A percentile compares a stretch with the other conserved stretches of the same genome.
Conservation (phyloP, 2,113 vertebrate species). For the Ia io region DNA sequence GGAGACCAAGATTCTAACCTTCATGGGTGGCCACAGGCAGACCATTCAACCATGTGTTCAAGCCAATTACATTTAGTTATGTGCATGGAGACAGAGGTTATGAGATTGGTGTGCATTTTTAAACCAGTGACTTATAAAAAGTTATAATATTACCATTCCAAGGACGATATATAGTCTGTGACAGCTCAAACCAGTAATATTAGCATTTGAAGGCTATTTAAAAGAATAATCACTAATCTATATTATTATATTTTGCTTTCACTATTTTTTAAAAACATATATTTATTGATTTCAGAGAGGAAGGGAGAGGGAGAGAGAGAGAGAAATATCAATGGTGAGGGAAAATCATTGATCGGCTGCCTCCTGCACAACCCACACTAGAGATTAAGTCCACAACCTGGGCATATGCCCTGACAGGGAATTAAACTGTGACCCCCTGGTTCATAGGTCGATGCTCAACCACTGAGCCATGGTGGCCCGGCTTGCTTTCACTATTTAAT, state of each 20-base stretch:
- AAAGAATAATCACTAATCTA: constrained; percentile 23
- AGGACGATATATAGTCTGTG: background rate
- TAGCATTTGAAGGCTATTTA: constrained; percentile 2
- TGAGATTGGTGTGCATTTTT: background rate
- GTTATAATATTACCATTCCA: background rate
- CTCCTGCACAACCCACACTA: too few relatives aligned
- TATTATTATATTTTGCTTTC: background rate
- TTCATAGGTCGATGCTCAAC: too few relatives aligned
- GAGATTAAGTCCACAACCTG: too few relatives aligned
- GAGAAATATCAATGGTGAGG: too few relatives aligned
- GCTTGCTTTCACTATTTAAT: constrained; percentile 9
- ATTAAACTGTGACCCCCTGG: too few relatives aligned
- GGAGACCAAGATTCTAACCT: background rate
- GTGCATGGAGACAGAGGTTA: background rate
- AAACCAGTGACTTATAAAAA: background rate
- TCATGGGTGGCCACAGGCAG: background rate
- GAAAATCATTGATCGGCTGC: too few relatives aligned
- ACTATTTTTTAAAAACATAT: background rate
- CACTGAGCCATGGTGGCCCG: too few relatives aligned
- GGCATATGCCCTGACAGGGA: too few relatives aligned
- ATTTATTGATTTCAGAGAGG: too few relatives aligned
- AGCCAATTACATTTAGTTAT: background rate
- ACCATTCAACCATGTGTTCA: background rate
- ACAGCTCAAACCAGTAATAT: background rate
- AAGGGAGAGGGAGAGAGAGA: too few relatives aligned